Conservation (phyloP, 2,797 vertebrate species). For the Gymnodraco acuticeps region DNA sequence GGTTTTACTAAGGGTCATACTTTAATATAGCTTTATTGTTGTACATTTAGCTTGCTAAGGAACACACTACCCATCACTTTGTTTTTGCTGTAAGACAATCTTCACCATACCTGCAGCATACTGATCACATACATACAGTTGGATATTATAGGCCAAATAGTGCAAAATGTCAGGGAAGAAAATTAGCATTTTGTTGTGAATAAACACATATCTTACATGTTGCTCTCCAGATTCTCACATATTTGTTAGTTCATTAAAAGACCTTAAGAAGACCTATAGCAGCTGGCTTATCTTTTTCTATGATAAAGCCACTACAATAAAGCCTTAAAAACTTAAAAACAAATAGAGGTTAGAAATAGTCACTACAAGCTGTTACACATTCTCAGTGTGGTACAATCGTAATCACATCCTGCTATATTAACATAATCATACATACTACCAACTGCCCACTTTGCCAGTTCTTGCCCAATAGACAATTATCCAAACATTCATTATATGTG, state of each 20-base stretch:
- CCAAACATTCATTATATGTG: slow-evolving; percentile 15
- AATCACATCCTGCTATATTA: slow-evolving; percentile 3
- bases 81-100: not conserved
- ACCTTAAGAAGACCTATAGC: no score
- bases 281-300: no score
- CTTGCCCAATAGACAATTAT: slow-evolving; percentile 12
- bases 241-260: not conserved
- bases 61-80: not conserved
- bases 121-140: not conserved
- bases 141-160: slow-evolving; percentile 1
- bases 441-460: slow-evolving; percentile 5
- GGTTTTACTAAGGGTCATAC: not conserved
- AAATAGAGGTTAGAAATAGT: not conserved
- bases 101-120: slow-evolving; percentile 1
- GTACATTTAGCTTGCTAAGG: slow-evolving; percentile 1
- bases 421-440: slow-evolving; percentile 16
- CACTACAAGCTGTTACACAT: not conserved
- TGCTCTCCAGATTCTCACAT: slow-evolving; percentile 13
- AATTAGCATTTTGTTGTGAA: slow-evolving; percentile 35
- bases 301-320: no score
- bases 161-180: not conserved
- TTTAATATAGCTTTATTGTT: not conserved
- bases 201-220: slow-evolving; percentile 20
- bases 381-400: not conserved
- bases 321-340: slow-evolving; percentile 8